Evolutionary conservation across 1,140 invertebrate species (phyloP).

Genomic region (Drosophila orena): DNA sequence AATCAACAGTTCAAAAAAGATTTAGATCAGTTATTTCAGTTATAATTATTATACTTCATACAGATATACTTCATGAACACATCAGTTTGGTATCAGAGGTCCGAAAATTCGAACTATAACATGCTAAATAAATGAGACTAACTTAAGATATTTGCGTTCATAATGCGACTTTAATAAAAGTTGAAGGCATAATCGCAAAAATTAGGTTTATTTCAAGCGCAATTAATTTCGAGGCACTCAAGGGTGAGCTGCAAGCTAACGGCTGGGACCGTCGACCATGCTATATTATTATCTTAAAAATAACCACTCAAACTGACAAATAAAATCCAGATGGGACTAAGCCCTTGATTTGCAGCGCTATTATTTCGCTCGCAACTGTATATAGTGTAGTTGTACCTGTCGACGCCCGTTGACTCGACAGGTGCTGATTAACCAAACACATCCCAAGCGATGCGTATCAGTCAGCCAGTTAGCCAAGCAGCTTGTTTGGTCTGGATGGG

Average conservation of each 20-base stretch:
- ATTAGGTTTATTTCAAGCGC: neutral
- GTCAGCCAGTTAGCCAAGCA: slow-evolving; percentile 78
- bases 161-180: neutral
- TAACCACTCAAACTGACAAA: slow-evolving; percentile 31
- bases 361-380: slow-evolving; percentile 48
- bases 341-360: slow-evolving; percentile 35
- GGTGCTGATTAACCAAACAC: slow-evolving; percentile 81
- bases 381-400: slow-evolving; percentile 59
- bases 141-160: neutral
- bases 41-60: too few species aligned
- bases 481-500: slow-evolving; percentile 32
- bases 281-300: slow-evolving; percentile 18
- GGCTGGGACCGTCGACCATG: neutral
- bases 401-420: slow-evolving; percentile 63
- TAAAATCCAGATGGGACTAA: slow-evolving; percentile 11
- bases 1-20: neutral
- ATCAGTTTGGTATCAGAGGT: too few species aligned
- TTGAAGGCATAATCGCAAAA: neutral
- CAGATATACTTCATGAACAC: too few species aligned
- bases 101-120: too few species aligned
- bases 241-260: neutral
- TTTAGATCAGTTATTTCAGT: too few species aligned
- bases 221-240: slow-evolving; percentile 10
- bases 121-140: neutral
- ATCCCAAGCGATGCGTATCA: slow-evolving; percentile 76